Evolutionary conservation across 2,797 vertebrate species (phyloP), one percentile per base, ranked within the genome.

Genomic region (Gadopsis bispinosus): DNA sequence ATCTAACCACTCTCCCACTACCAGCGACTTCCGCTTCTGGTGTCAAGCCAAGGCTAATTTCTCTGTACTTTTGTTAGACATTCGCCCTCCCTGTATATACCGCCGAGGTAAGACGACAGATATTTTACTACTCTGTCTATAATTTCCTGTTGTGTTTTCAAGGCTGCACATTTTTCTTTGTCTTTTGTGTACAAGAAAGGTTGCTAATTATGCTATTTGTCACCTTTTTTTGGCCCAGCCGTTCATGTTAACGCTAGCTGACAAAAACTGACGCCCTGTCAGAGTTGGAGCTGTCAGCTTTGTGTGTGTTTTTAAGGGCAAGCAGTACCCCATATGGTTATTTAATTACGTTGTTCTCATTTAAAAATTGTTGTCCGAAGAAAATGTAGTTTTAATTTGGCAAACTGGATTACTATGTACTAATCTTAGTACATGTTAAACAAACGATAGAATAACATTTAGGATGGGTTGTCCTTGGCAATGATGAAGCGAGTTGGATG

Each of bases 11-110:
- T 68, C 89, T 91, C 77, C 72, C 47, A 22, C 1, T 35, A 68
- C 77, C 45, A 79, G 83, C 68, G 48, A 90, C 91, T 94, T 95
- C 94, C 94, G 93, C 87, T 74, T 91, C 91, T 92, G 37, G 93
- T 94, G 92, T 93, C 89, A 91, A 79, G n/a, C 77, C 65, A 14
- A 77, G 73, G 67, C 83, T 82, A 19, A 75, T 80, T 45, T 79
- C 68, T 79, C 60, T 72, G 75, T 74, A 84, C 54, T 82, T 58
- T 83, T 3, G 1, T 41, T 13, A 76, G 85, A 73, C 77, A 73
- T 45, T 69, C 45, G 51, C 29, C 33, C 12, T 39, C 29, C 33
- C 17, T 39, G 51, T 53, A 47, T 31, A 48, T 51, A 56, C 14
- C 26, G 1, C 71, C 4, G 20, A 86, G 91, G 92, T 92, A 91